Evolutionary conservation across 1,140 invertebrate genomes (phyloP), one percentile per base, ranked within the genome.

Genomic region (Magallana ariakensis): DNA sequence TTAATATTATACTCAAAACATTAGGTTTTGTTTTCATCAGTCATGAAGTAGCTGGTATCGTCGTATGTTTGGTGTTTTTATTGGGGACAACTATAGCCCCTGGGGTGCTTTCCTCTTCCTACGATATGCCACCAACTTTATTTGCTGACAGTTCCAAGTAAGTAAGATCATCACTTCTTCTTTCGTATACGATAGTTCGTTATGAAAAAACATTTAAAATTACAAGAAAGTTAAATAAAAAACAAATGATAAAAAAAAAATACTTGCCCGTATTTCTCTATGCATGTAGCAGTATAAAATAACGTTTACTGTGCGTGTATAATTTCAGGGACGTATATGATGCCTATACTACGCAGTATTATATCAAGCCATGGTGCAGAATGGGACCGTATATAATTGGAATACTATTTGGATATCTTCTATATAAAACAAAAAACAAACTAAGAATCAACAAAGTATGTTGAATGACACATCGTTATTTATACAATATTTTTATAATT

Each of bases 361-460:
- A 91, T 87, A 75, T 88, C 15, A 88, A 57, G 54, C 95, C 96
- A 33, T 96, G 95, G 86, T 94, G 93, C 90, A 92, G 95, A 82
- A 95, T 95, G 62, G 94, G 94, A 11, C 95, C 96, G 15, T 96
- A 95, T 88, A 91, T 96, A n/a, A 88, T 96, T 85, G 95, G 96
- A 1, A 93, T 96, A 16, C 26, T 94, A 19, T 84, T 94, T n/a
- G 95, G 95, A n/a, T 95, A 95, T 85, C 46, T 94, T 10, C 83
- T 95, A 16, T 92, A 87, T 58, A 26, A 56, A 66, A 87, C 81
- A 13, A 87, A 90, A 53, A 85, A 89, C 46, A 92, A 89, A 81
- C 58, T 87, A 10, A 56, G 81, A 26, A 84, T 91, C 22, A 83
- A 85, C 19, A 85, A 81, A 87, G 90, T 91, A 82, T 88, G 89